Base-by-base conservation (phyloP, 2,888 invertebrate genomes). In the Trachelus tabidus region DNA sequence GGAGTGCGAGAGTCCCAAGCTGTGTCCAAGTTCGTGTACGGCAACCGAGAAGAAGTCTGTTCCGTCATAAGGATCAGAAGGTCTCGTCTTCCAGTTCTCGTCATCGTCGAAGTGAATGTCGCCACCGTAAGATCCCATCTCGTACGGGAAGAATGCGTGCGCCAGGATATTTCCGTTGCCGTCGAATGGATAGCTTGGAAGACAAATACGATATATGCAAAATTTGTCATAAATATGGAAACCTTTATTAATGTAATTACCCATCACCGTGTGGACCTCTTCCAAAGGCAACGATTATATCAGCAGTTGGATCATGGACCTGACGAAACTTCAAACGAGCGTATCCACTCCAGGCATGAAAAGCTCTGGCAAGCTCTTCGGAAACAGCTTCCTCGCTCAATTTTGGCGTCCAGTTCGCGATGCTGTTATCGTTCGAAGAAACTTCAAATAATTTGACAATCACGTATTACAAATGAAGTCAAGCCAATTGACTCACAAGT, bases 71-170 rank as follows among this genome's bases (percentile, higher is more conserved):
- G 92, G 92, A 23, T 92, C 92, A 1, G 90, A 84, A 0, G 91
- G 89, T 75, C 91, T 90, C 83, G 93, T 93, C 33, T 93, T 93
- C 96, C 96, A 96, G 6, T 93, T 88, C 92, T 96, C 96, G 85
- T 96, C 96, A 83, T 95, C 95, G 88, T 97, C 96, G 90, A 97
- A 96, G 90, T 97, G 96, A 84, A 96, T 93, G 83, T 95, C 96
- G 4, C 96, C 96, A 80, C 94, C 94, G 73, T 92, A 92, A 9
- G 90, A 86, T 3, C 90, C 92, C 83, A 91, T 89, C 85, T 94
- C 94, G 33, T 95, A 94, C 0, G 96, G 96, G 82, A 95, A 95
- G 89, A 95, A 97, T 0, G 96, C 96, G 90, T 97, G 96, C 0
- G 96, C 96, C 37, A 97, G 92, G 79, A 95, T 94, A 76, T 92